These are phyloP conservation scores for Leptopilina myrica DNA, from an alignment of 2,888 invertebrate genomes.

Conservation along the genomic window DNA sequence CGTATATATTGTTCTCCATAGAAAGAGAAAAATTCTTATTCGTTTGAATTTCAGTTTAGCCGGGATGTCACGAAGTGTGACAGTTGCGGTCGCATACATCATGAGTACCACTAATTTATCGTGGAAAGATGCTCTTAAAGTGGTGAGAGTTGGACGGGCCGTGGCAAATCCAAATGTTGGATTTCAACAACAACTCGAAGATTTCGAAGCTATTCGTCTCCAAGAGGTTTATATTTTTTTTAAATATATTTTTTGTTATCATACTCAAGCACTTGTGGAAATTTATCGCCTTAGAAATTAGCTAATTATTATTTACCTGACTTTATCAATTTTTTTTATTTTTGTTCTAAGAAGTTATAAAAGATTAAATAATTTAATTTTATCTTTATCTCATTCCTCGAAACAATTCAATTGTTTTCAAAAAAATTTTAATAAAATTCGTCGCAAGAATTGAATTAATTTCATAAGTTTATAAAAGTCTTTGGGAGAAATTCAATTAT, in stretches of 20 bases:
- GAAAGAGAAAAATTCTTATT: background rate
- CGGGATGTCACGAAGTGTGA: slow-evolving; percentile 97
- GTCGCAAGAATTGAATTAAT: too few relatives aligned
- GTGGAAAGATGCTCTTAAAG: slow-evolving; percentile 96
- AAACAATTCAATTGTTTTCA: background rate
- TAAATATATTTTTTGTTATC: background rate
- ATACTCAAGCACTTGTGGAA: background rate
- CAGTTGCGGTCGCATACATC: slow-evolving; percentile 96
- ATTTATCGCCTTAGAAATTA: background rate
- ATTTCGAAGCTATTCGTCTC: slow-evolving; percentile 89
- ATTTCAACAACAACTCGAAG: slow-evolving; percentile 95
- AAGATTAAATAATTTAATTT: too few relatives aligned
- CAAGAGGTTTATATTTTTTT: slow-evolving; percentile 80
- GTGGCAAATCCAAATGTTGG: slow-evolving; percentile 98
- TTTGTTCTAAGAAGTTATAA: too few relatives aligned
- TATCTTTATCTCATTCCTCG: too few relatives aligned
- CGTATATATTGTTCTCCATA: slow-evolving; percentile 46
- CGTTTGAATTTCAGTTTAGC: slow-evolving; percentile 83
- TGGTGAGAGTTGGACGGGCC: slow-evolving; percentile 92
- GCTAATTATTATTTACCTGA: too few relatives aligned
- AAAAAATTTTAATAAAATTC: background rate
- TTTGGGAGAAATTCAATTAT: too few relatives aligned
- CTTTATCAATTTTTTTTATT: too few relatives aligned
- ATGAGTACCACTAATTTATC: slow-evolving; percentile 94
- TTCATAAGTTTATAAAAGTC: too few relatives aligned